Conservation (phyloP, 2,888 invertebrate genomes). For the Melipona bicolor region DNA sequence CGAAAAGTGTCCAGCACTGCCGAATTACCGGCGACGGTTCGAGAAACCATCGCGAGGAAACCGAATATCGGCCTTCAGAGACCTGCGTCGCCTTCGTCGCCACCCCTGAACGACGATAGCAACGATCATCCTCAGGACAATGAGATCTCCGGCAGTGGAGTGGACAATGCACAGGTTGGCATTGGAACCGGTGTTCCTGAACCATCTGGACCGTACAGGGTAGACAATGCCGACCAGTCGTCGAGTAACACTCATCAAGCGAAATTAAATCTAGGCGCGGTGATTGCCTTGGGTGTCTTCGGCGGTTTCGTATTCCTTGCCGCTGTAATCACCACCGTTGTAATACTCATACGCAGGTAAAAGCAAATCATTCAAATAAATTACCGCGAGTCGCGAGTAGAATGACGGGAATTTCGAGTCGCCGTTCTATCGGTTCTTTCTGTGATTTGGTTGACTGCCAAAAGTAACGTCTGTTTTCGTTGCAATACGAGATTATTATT, state of each 20-base stretch:
- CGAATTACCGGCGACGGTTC: slow-evolving; percentile 80
- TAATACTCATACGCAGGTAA: slow-evolving; percentile 94
- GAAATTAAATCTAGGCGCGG: slow-evolving; percentile 92
- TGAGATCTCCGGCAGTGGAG: slow-evolving; percentile 87
- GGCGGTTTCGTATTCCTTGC: slow-evolving; percentile 96
- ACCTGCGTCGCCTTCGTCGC: slow-evolving; percentile 73
- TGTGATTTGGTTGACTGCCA: slow-evolving; percentile 45
- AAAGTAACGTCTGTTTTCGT: slow-evolving; percentile 42
- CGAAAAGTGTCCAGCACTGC: slow-evolving; percentile 56
- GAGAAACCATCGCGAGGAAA: slow-evolving; percentile 78
- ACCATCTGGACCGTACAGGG: slow-evolving; percentile 87
- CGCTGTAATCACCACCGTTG: slow-evolving; percentile 94
- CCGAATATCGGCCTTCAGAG: slow-evolving; percentile 78
- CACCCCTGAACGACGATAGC: slow-evolving; percentile 80
- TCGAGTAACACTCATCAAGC: slow-evolving; percentile 84
- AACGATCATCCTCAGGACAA: slow-evolving; percentile 92
- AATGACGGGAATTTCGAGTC: background rate
- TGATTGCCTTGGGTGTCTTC: slow-evolving; percentile 95
- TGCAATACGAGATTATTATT: background rate
- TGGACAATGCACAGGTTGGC: slow-evolving; percentile 81
- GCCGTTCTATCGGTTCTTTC: slow-evolving; percentile 1
- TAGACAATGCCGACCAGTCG: slow-evolving; percentile 79
- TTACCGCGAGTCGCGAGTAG: slow-evolving; percentile 3
- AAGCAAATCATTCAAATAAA: slow-evolving; percentile 40
- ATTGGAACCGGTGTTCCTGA: slow-evolving; percentile 80